These are phyloP conservation scores for Bruchidius siliquastri DNA, from an alignment of 2,888 invertebrate genomes.

Conservation along the genomic window DNA sequence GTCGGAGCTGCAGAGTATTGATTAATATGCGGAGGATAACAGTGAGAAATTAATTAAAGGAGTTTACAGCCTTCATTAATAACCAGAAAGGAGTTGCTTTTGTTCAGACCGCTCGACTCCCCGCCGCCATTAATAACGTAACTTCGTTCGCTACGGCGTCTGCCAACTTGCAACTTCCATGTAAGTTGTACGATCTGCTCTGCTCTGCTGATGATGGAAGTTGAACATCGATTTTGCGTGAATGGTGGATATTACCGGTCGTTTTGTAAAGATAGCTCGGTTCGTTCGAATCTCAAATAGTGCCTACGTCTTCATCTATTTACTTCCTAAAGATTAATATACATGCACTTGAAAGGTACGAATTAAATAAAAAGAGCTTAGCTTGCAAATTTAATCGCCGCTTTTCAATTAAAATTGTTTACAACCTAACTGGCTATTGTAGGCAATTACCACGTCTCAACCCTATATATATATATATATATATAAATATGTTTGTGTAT, in stretches of 20 bases:
- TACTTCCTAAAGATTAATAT: no score
- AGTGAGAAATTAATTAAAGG: slow-evolving; percentile 50
- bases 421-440: no score
- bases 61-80: slow-evolving; percentile 50
- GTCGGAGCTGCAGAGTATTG: slow-evolving; percentile 37
- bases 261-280: neutral
- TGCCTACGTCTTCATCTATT: no score
- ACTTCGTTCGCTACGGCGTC: slow-evolving; percentile 8
- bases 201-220: neutral
- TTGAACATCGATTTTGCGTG: neutral
- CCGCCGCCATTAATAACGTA: slow-evolving; percentile 21
- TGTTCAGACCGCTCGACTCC: slow-evolving; percentile 30
- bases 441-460: no score
- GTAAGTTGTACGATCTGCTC: slow-evolving; percentile 6
- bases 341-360: no score
- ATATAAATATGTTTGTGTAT: no score
- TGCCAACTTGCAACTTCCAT: slow-evolving; percentile 16
- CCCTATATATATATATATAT: no score
- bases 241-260: neutral
- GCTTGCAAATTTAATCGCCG: no score
- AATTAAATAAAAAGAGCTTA: no score
- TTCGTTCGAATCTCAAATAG: no score
- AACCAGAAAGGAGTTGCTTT: slow-evolving; percentile 43
- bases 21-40: slow-evolving; percentile 49
- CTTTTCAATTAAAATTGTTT: no score